phyloP scores from a whole-genome alignment of 2,113 vertebrate species.

The Ia io region DNA sequence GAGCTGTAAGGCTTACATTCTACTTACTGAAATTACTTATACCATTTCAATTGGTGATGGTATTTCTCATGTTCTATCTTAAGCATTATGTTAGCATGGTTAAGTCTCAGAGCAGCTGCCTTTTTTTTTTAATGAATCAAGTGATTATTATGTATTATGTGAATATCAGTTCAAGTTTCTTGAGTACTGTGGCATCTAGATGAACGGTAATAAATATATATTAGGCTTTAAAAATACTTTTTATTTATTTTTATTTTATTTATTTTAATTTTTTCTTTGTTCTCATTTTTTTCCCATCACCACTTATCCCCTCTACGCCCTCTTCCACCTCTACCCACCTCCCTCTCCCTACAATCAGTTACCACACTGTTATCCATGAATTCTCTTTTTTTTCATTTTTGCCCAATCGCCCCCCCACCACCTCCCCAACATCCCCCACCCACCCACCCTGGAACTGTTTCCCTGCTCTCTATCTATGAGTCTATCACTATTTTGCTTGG shows the following conservation, averaged over 20 bases:
- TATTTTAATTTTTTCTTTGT: background rate
- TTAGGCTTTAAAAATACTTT: background rate
- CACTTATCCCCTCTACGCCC: background rate
- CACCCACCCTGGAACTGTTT: too few species aligned
- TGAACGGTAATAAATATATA: slow-evolving; percentile 53
- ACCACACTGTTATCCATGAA: background rate
- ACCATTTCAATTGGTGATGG: slow-evolving; percentile 42
- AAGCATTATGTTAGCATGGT: slow-evolving; percentile 15
- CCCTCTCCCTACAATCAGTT: background rate
- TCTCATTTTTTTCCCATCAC: background rate
- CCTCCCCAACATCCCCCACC: too few species aligned
- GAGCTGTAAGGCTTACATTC: slow-evolving; percentile 19
- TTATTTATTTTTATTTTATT: background rate
- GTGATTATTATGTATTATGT: slow-evolving; percentile 49
- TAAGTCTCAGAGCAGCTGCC: slow-evolving; percentile 52
- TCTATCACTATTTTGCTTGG: background rate
- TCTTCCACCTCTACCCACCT: background rate
- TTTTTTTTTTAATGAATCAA: slow-evolving; percentile 9
- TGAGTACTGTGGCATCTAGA: slow-evolving; percentile 16
- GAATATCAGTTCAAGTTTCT: slow-evolving; percentile 50
- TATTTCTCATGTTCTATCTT: slow-evolving; percentile 44
- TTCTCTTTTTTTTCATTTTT: background rate
- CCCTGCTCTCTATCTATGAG: background rate
- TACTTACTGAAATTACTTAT: slow-evolving; percentile 41
- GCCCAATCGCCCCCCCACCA: background rate